phyloP scores from a whole-genome alignment of 2,888 invertebrate species.

The Deilephila elpenor region DNA sequence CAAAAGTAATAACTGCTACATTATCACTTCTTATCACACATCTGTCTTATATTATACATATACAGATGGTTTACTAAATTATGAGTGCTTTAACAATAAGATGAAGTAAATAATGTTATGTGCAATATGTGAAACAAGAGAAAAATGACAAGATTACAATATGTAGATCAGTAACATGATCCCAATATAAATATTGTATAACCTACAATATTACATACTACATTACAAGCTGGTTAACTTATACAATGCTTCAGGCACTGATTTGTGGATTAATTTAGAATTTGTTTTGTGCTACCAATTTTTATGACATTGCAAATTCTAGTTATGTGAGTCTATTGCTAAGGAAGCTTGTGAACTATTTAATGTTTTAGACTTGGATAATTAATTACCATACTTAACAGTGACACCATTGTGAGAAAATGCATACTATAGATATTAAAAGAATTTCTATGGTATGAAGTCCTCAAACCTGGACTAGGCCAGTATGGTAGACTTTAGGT shows the following conservation, averaged over 20 bases:
- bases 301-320: too few species aligned
- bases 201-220: not conserved
- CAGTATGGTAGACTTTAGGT: too few species aligned
- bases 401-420: too few species aligned
- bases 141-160: not conserved
- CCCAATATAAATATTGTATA: not conserved
- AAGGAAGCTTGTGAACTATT: too few species aligned
- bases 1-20: constrained; percentile 1
- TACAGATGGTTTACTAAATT: not conserved
- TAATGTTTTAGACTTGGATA: too few species aligned
- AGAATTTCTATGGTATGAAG: too few species aligned
- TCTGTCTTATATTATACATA: not conserved
- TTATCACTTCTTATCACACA: not conserved
- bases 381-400: too few species aligned
- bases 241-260: constrained; percentile 2
- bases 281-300: too few species aligned
- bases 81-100: not conserved
- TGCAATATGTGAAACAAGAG: not conserved
- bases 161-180: not conserved
- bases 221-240: not conserved
- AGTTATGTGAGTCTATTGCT: too few species aligned
- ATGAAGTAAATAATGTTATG: not conserved
- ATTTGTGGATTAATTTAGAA: not conserved
- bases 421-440: too few species aligned
- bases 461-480: too few species aligned